Evolutionary conservation across 2,113 vertebrate species (phyloP).

Genomic region (Erythrocercus mccallii): DNA sequence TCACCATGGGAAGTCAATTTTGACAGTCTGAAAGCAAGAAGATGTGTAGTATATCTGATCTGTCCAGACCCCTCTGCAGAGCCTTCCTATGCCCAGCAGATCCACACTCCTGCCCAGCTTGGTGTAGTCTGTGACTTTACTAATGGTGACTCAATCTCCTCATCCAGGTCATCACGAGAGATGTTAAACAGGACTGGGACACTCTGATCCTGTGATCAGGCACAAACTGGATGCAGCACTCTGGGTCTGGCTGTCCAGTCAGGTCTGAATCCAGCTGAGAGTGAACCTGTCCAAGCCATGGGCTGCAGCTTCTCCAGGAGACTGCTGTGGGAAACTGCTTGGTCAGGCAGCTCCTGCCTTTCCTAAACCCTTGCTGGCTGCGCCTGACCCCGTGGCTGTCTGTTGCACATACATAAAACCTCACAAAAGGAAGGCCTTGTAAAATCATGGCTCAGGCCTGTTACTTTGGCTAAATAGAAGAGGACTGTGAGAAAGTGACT

Average conservation of each 20-base stretch:
- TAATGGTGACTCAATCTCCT: neutral
- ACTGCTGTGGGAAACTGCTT: neutral
- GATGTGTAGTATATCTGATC: neutral
- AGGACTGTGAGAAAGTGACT: too few relatives aligned
- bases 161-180: neutral
- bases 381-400: neutral
- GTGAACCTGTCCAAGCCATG: rapidly evolving
- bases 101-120: neutral
- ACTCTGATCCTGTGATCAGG: neutral
- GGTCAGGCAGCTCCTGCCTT: neutral
- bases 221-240: neutral
- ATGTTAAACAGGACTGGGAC: neutral
- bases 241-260: neutral
- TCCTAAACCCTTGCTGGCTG: neutral
- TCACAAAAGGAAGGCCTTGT: neutral
- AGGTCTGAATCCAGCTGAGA: neutral
- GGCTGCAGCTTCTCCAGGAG: neutral
- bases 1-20: neutral
- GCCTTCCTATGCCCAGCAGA: neutral
- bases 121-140: neutral
- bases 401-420: neutral
- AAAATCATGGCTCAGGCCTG: neutral
- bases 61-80: neutral
- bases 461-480: neutral
- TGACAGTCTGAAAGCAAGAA: neutral